These are phyloP conservation scores for Axinella damicornis DNA, from an alignment of 37 sponge, comb jelly and placozoan species.

Conservation along the genomic window DNA sequence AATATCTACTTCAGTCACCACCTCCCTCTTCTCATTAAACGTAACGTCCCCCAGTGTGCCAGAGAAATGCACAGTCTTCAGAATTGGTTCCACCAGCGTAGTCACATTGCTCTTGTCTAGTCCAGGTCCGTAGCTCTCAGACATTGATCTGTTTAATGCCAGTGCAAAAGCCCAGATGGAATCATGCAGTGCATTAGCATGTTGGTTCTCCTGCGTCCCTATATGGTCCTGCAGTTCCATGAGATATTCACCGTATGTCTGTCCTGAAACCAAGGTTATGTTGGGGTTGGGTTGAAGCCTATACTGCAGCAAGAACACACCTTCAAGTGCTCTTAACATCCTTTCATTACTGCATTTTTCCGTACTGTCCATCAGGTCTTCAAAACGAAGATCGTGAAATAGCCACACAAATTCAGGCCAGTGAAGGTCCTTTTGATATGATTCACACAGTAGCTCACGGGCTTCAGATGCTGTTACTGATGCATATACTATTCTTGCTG, in stretches of 20 bases:
- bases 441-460: conserved; percentile 30
- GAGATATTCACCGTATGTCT: background rate
- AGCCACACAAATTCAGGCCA: conserved; percentile 43
- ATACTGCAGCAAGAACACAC: conserved; percentile 12
- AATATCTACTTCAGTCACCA: background rate
- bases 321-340: conserved; percentile 24
- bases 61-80: background rate
- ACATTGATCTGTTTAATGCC: conserved; percentile 50
- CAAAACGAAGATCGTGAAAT: conserved; percentile 8
- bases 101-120: background rate
- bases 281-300: background rate
- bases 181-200: conserved; percentile 43
- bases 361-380: conserved; percentile 2
- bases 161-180: conserved; percentile 46
- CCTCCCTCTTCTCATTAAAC: conserved; percentile 2
- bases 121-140: background rate
- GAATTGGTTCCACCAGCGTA: background rate
- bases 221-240: background rate
- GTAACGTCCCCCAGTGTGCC: conserved; percentile 30
- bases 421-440: background rate
- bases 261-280: background rate
- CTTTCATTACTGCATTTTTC: background rate
- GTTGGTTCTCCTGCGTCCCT: background rate
- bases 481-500: conserved; percentile 14
- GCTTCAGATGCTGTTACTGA: conserved; percentile 2